Percentiles rank a stretch among this genome's conserved stretches.
phyloP scores from a whole-genome alignment of 2,113 vertebrate species.

The Pteruthius melanotis region DNA sequence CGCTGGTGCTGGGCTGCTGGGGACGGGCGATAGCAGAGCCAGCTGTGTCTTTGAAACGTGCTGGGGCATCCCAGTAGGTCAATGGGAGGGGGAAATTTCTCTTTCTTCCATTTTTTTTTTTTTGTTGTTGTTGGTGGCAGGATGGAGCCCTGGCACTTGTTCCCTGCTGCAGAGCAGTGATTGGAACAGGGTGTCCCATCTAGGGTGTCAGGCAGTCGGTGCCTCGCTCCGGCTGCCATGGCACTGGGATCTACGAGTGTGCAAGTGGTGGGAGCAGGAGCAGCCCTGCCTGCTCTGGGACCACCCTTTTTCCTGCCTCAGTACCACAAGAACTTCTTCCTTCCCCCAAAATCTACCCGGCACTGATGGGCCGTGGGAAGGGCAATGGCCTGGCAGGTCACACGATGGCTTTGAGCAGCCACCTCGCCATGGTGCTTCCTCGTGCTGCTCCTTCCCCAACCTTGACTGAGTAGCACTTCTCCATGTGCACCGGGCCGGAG shows the following conservation, averaged over 20 bases:
- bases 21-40: not conserved
- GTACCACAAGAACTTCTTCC: not conserved
- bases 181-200: not conserved
- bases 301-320: accelerated
- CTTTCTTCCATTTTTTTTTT: not conserved
- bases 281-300: not conserved
- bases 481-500: accelerated
- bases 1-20: not conserved
- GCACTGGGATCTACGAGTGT: too few relatives aligned
- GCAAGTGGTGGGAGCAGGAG: not conserved
- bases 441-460: not conserved
- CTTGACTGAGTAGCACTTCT: not conserved
- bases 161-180: not conserved
- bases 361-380: accelerated
- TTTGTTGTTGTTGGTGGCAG: not conserved
- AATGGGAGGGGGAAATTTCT: not conserved
- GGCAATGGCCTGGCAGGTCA: accelerated
- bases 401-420: accelerated
- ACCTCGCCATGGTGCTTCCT: accelerated
- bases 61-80: not conserved
- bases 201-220: accelerated
- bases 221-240: accelerated
- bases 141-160: not conserved
- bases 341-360: not conserved
- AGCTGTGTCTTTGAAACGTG: not conserved